These are phyloP conservation scores for Semicossyphus pulcher DNA, from an alignment of 2,113 vertebrate species.

Conservation along the genomic window DNA sequence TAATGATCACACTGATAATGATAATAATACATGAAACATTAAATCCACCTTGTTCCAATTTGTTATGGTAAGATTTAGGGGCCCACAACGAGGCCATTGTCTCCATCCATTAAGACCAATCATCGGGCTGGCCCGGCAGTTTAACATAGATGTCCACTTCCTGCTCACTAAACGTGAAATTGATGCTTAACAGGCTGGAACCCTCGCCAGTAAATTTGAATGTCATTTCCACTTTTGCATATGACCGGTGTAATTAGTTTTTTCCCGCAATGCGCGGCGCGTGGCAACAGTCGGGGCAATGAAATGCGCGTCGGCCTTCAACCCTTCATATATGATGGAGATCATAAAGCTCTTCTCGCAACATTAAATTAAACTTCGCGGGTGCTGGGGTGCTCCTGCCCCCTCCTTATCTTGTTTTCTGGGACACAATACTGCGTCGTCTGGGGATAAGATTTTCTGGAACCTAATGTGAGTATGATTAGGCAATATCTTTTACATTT, in stretches of 20 bases:
- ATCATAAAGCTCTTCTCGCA: constrained; percentile 41
- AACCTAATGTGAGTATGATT: no score
- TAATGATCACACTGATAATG: constrained; percentile 3
- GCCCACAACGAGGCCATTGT: constrained; percentile 27
- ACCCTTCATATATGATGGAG: constrained; percentile 31
- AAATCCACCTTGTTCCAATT: constrained; percentile 8
- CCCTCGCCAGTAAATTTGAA: constrained; percentile 63
- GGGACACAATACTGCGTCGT: neutral
- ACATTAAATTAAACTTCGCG: constrained; percentile 40
- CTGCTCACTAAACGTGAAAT: constrained; percentile 77
- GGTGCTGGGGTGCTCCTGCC: neutral
- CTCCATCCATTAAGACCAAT: constrained; percentile 58
- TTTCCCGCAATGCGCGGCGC: constrained; percentile 38
- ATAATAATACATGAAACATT: constrained; percentile 11
- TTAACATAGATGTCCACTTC: constrained; percentile 66
- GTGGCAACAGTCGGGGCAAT: constrained; percentile 41
- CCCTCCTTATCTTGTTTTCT: neutral
- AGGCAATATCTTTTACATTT: neutral
- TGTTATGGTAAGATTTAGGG: constrained; percentile 34
- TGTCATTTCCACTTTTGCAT: constrained; percentile 70
- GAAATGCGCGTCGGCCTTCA: constrained; percentile 45
- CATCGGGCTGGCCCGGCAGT: constrained; percentile 40
- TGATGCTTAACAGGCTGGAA: constrained; percentile 74
- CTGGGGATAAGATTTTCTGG: neutral
- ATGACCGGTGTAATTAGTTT: constrained; percentile 68